These are phyloP conservation scores for Vireo griseus DNA, from an alignment of 2,797 vertebrate species.

Conservation along the genomic window DNA sequence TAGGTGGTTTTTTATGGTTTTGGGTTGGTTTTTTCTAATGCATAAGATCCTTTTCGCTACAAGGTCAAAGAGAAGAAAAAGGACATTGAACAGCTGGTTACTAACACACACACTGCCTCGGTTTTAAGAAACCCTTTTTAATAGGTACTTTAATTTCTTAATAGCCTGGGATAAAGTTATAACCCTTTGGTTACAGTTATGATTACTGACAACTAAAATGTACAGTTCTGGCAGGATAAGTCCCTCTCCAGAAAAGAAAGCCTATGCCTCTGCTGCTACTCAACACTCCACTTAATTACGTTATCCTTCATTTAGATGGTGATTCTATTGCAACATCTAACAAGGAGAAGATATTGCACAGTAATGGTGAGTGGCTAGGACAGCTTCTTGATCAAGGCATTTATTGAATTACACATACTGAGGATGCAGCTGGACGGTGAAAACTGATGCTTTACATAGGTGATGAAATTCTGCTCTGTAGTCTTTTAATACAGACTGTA, in stretches of 20 bases:
- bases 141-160: not conserved
- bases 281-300: slow-evolving; percentile 18
- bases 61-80: not conserved
- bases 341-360: slow-evolving; percentile 7
- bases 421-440: not conserved
- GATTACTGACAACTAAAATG: not conserved
- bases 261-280: not conserved
- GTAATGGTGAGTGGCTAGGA: slow-evolving; percentile 1
- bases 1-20: not conserved
- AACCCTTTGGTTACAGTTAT: not conserved
- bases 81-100: not conserved
- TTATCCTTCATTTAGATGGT: slow-evolving; percentile 22
- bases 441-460: slow-evolving; percentile 5
- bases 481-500: not conserved
- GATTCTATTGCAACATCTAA: slow-evolving; percentile 30
- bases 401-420: slow-evolving; percentile 11
- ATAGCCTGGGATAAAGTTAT: not conserved
- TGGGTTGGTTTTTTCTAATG: not conserved
- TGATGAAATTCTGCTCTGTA: slow-evolving; percentile 23
- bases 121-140: not conserved
- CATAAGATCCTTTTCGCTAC: not conserved
- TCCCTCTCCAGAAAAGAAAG: not conserved
- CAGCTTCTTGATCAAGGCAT: slow-evolving; percentile 30
- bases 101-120: not conserved
- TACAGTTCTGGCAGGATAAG: not conserved